phyloP scores from a whole-genome alignment of 2,113 vertebrate species.

The human region DNA sequence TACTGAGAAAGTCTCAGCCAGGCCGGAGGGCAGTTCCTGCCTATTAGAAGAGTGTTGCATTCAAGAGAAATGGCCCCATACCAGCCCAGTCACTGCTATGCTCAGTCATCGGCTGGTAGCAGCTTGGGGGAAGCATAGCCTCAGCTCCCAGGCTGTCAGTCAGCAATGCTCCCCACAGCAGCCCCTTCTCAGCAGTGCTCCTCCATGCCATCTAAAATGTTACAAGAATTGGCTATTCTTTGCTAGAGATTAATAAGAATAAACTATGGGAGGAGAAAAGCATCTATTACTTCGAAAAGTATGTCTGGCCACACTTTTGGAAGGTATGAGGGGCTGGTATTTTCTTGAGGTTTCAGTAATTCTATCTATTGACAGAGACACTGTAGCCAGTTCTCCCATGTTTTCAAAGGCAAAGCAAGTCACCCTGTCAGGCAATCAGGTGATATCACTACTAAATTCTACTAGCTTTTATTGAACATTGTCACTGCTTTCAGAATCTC shows the following conservation, averaged over 20 bases:
- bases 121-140: background rate
- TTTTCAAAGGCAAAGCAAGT: background rate
- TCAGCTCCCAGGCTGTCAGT: background rate
- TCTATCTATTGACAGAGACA: background rate
- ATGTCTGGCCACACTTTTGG: background rate
- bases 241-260: background rate
- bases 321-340: background rate
- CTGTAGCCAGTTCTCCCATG: background rate
- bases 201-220: background rate
- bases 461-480: background rate
- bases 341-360: background rate
- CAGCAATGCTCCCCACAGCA: rapidly evolving
- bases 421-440: background rate
- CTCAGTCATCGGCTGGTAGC: background rate
- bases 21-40: background rate
- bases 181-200: background rate
- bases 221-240: background rate
- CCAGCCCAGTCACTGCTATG: background rate
- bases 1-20: background rate
- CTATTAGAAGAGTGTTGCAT: background rate
- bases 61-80: background rate
- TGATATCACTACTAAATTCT: background rate
- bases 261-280: background rate
- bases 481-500: background rate
- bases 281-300: background rate